Evolutionary conservation across 2,113 vertebrate species (phyloP).

Genomic region (Cyphomyrus plagiostoma): DNA sequence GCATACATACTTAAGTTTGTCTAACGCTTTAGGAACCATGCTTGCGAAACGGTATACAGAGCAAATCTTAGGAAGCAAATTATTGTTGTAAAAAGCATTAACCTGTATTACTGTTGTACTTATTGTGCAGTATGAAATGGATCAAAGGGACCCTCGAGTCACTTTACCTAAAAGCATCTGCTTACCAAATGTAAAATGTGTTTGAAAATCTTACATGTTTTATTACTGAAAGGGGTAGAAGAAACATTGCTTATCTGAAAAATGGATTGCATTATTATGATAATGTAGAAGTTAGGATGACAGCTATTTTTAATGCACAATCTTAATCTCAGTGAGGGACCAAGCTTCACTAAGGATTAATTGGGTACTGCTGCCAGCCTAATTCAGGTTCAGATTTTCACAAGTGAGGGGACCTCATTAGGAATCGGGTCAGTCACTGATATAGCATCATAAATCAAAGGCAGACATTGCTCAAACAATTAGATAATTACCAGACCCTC

Average conservation of each 20-base stretch:
- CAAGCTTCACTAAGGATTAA: conserved; percentile 50
- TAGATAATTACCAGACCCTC: conserved; percentile 68
- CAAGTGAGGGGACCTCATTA: conserved; percentile 45
- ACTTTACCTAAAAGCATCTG: neutral
- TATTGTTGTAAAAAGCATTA: neutral
- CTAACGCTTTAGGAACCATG: neutral
- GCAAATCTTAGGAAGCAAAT: neutral
- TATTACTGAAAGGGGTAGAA: conserved; percentile 25
- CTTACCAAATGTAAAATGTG: neutral
- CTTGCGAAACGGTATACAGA: neutral
- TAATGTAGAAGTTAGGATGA: conserved; percentile 42
- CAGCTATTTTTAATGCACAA: conserved; percentile 53
- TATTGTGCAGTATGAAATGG: neutral
- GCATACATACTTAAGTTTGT: neutral
- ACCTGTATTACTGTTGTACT: neutral
- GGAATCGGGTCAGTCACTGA: conserved; percentile 53
- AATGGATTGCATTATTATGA: conserved; percentile 61
- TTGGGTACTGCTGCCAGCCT: conserved; percentile 50
- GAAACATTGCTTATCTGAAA: conserved; percentile 40
- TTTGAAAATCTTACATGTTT: neutral
- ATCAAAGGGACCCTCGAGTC: neutral
- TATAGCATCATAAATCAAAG: conserved; percentile 43
- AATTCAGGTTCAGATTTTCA: conserved; percentile 53
- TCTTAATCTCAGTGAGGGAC: conserved; percentile 42
- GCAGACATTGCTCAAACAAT: conserved; percentile 64